Percentiles rank a stretch among this genome's conserved stretches.
Evolutionary conservation across 2,888 invertebrate genomes (phyloP).

Genomic region (Cerastis leucographa): DNA sequence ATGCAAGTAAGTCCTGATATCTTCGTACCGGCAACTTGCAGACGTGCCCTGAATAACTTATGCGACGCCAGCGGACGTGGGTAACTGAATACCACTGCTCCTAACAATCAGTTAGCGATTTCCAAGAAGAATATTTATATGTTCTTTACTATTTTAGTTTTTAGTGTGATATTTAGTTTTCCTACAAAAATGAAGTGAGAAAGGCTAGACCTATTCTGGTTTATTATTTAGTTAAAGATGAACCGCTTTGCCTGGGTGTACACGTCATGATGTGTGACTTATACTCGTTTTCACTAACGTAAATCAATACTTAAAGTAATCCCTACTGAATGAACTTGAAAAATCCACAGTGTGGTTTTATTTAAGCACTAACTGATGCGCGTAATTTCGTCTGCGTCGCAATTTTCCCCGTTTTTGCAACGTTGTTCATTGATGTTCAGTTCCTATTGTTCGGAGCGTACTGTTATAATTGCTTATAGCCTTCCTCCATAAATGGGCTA

Average conservation of each 20-base stretch:
- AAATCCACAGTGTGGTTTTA: neutral
- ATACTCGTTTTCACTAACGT: neutral
- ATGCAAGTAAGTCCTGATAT: conserved; percentile 52
- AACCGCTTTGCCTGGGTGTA: neutral
- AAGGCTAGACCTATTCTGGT: neutral
- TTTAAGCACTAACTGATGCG: neutral
- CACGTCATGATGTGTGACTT: neutral
- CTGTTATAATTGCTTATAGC: too few relatives aligned
- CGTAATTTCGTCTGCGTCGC: too few relatives aligned
- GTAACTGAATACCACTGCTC: conserved; percentile 47
- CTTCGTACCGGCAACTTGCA: conserved; percentile 33
- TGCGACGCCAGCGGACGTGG: conserved; percentile 38
- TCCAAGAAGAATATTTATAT: conserved; percentile 22
- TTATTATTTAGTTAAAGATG: neutral
- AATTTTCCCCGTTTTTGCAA: too few relatives aligned
- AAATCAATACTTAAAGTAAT: neutral
- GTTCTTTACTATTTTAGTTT: neutral
- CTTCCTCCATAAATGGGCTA: too few relatives aligned
- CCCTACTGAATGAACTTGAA: neutral
- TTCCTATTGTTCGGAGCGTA: too few relatives aligned
- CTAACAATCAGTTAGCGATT: conserved; percentile 50
- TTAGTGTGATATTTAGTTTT: neutral
- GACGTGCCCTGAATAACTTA: conserved; percentile 63
- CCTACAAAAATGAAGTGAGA: neutral
- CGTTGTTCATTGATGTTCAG: too few relatives aligned